Evolutionary conservation across 1,140 invertebrate genomes (phyloP).

Genomic region (Telenomus remus): DNA sequence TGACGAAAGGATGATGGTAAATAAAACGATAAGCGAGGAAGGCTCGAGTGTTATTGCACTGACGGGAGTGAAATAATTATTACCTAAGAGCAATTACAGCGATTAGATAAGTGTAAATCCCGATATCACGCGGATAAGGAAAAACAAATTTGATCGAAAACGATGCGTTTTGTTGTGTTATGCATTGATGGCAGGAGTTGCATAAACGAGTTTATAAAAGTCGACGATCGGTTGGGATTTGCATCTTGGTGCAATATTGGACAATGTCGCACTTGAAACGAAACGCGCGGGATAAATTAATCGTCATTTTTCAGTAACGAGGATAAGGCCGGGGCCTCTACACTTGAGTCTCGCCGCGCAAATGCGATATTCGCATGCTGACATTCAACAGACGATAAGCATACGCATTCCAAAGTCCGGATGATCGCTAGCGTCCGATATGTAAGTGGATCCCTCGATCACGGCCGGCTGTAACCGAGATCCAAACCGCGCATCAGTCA

Average conservation of each 20-base stretch:
- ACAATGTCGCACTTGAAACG: constrained; percentile 39
- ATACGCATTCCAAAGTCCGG: constrained; percentile 52
- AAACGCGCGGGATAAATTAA: constrained; percentile 40
- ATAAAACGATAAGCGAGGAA: neutral
- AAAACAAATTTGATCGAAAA: constrained; percentile 37
- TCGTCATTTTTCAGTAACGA: constrained; percentile 50
- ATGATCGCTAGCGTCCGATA: constrained; percentile 32
- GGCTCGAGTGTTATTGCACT: constrained; percentile 39
- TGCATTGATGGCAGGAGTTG: constrained; percentile 30
- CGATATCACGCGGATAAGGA: constrained; percentile 18
- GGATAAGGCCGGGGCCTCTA: constrained; percentile 52
- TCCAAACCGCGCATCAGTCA: neutral
- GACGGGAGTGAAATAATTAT: constrained; percentile 42
- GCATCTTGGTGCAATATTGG: constrained; percentile 36
- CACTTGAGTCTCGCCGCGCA: constrained; percentile 40
- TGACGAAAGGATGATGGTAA: neutral
- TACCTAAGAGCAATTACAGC: constrained; percentile 37
- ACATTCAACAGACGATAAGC: constrained; percentile 45
- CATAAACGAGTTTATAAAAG: constrained; percentile 41
- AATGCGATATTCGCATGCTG: constrained; percentile 32
- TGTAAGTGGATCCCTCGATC: constrained; percentile 58
- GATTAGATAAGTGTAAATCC: constrained; percentile 40
- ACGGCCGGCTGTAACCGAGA: constrained; percentile 37
- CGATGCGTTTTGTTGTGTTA: constrained; percentile 36
- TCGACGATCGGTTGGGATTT: neutral